Evolutionary conservation across 2,888 invertebrate genomes (phyloP), one percentile per base, ranked within the genome.

Genomic region (Ochropleura plecta): DNA sequence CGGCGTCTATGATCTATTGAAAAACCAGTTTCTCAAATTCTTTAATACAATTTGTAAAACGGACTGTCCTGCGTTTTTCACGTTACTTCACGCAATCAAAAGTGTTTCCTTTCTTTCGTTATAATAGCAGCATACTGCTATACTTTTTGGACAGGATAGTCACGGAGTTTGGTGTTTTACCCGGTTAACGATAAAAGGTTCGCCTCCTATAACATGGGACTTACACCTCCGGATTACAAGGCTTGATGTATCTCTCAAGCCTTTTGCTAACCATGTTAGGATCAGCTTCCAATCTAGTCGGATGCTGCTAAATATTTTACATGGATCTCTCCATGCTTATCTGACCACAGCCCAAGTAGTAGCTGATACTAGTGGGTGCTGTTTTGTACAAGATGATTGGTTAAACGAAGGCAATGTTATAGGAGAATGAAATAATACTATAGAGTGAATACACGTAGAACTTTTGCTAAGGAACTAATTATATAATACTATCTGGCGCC

Each of bases 21-120:
- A 51, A 60, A 51, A 46, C 46, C 8, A 48, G 62, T 48, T 62
- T 40, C 6, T 73, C 30, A 55, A 55, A 68, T 12, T 46, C 42
- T 57, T 46, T 44, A 10, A 30, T 55, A 16, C 16, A 53, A 40
- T 53, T 55, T 53, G 16, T 1, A 49, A 18, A 49, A 18, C 7
- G 7, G 18, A 49, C 51, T 51, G 18, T 8, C 51, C 3, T 51
- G 8, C 8, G 18, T 18, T 51, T 18, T 18, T 51, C 3, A 18
- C 0, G 18, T 51, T 8, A 51, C 8, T 51, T 18, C 4, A 51
- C 18, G 18, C 18, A 18, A 51, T 18, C 51, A 51, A 51, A 18
- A 18, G 51, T 51, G 18, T 8, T 18, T 18, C 8, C 49, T 51
- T 51, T 51, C 51, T 18, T 51, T 51, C 51, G 16, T 18, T 8